These are phyloP conservation scores for Cisticola juncidis DNA, from an alignment of 2,113 vertebrate species.

Conservation along the genomic window DNA sequence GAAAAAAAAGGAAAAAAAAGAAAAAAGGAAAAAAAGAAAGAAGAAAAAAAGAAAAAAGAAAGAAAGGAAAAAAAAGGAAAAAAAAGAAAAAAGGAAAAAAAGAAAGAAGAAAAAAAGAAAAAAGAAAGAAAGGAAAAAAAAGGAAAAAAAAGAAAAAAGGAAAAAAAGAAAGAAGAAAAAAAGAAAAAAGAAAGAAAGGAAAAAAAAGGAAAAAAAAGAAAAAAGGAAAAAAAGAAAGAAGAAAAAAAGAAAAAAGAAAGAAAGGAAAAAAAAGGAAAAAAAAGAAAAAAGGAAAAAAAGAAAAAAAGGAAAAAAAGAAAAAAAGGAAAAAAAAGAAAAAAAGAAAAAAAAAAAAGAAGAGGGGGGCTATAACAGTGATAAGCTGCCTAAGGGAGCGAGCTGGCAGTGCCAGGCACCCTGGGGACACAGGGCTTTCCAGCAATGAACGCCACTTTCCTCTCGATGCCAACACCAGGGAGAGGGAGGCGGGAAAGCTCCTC, in stretches of 20 bases:
- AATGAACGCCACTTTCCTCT: background rate
- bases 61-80: no score
- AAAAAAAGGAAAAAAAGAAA: slow-evolving; percentile 37
- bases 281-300: slow-evolving; percentile 32
- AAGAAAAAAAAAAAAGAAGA: slow-evolving; percentile 38
- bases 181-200: slow-evolving; percentile 33
- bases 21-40: slow-evolving; percentile 39
- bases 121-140: slow-evolving; percentile 34
- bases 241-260: slow-evolving; percentile 37
- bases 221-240: slow-evolving; percentile 25
- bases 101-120: slow-evolving; percentile 24
- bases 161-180: slow-evolving; percentile 31
- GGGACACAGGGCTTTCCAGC: background rate
- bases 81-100: no score
- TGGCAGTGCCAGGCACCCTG: slow-evolving; percentile 43
- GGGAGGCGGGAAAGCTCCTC: background rate
- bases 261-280: slow-evolving; percentile 31
- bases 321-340: slow-evolving; percentile 20
- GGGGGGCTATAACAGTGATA: slow-evolving; percentile 49
- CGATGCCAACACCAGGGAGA: background rate
- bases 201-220: slow-evolving; percentile 36
- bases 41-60: slow-evolving; percentile 27
- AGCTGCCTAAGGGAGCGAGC: background rate
- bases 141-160: no score
- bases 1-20: no score